phyloP scores from a whole-genome alignment of 2,888 invertebrate species.

The Malthinus flaveolus region DNA sequence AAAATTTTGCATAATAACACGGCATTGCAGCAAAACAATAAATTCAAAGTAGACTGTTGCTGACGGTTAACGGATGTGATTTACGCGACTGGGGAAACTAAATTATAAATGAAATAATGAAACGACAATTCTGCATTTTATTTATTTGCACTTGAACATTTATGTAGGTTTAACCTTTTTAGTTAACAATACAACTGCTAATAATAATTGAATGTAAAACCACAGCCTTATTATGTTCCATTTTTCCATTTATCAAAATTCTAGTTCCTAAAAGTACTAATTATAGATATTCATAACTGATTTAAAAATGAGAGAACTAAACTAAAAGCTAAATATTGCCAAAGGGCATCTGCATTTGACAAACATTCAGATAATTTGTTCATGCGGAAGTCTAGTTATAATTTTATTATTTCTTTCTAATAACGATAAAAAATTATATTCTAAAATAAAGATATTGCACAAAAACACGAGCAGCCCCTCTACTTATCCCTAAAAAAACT shows the following conservation, averaged over 20 bases:
- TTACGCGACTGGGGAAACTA: slow-evolving; percentile 37
- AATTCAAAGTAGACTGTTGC: slow-evolving; percentile 39
- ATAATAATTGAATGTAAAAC: slow-evolving; percentile 25
- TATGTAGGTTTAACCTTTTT: slow-evolving; percentile 24
- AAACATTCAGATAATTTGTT: too few relatives aligned
- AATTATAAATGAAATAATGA: slow-evolving; percentile 42
- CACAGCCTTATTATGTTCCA: slow-evolving; percentile 18
- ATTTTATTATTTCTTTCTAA: too few relatives aligned
- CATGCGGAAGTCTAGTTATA: too few relatives aligned
- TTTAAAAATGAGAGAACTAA: too few relatives aligned
- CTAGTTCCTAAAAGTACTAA: too few relatives aligned
- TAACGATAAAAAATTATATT: too few relatives aligned
- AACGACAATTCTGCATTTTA: slow-evolving; percentile 37
- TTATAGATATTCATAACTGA: too few relatives aligned
- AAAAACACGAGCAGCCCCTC: too few relatives aligned
- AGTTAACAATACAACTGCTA: slow-evolving; percentile 21
- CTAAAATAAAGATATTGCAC: too few relatives aligned
- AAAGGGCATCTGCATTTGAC: too few relatives aligned
- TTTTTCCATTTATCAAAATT: slow-evolving; percentile 16
- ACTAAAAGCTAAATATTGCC: too few relatives aligned
- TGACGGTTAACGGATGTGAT: slow-evolving; percentile 38
- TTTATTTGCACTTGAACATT: slow-evolving; percentile 30
- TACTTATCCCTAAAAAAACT: too few relatives aligned
- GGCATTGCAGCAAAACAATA: slow-evolving; percentile 36
- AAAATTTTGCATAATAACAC: slow-evolving; percentile 29